Base-by-base conservation (phyloP, 2,888 invertebrate genomes). In the Heliconius erato region DNA sequence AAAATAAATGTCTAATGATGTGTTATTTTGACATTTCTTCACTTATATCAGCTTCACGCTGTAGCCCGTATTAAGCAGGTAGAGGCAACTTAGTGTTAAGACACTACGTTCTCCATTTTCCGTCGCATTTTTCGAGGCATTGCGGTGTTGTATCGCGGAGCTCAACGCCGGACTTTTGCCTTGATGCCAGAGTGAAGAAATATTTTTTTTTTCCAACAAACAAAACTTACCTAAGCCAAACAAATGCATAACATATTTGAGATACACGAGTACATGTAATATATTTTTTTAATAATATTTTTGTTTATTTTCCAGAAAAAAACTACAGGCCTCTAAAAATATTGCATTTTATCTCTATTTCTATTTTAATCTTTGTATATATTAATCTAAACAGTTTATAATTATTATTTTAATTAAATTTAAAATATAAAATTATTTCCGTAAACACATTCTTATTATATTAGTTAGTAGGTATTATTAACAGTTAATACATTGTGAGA, bases 401-500 rank as follows among this genome's bases (percentile, higher is more conserved):
- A 49, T 54, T 4, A 59, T 11, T 74, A 74, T 74, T 12, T 74
- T 63, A 76, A 76, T 59, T 35, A 63, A 19, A 65, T 9, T 28
- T n/a, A 68, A 79, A 65, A 78, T 49, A 35, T 32, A 32, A 28
- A 28, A 59, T 3, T 54, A 49, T 11, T 76, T 77, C 28, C 26
- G 78, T 54, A 78, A 79, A 35, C 59, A 74, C 19, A 40, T 40
- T 32, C 32, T 32, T 49, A 19, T 54, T 54, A 23, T 1, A 65
- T 78, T 67, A 44, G 67, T 12, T 67, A 78, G 19, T 12, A n/a
- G n/a, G n/a, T n/a, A n/a, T n/a, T n/a, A 67, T 65, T 67, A 78
- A 74, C 68, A 68, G 80, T 79, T 77, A 77, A 81, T 54, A 79
- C 74, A 81, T 49, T 82, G 80, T 84, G 85, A 84, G 86, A 83